phyloP scores from a whole-genome alignment of 2,888 invertebrate species.

The Drosophila heteroneura region DNA sequence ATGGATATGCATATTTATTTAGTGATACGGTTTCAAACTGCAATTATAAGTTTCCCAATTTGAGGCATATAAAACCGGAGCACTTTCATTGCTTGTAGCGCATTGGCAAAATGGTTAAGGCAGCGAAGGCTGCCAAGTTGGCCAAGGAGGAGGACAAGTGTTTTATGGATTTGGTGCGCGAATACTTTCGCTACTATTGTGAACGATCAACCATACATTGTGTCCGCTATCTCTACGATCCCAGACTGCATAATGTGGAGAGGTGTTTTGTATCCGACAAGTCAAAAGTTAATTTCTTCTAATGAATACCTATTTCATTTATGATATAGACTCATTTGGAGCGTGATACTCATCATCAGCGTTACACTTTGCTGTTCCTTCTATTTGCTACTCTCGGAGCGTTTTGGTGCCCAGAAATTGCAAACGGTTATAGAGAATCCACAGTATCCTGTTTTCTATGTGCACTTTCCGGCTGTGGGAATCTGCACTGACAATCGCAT shows the following conservation, averaged over 20 bases:
- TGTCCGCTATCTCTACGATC: conserved; percentile 81
- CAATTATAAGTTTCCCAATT: conserved; percentile 36
- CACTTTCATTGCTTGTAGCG: not conserved
- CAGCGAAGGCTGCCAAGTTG: not conserved
- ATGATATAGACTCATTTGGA: conserved; percentile 77
- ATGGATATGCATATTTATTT: conserved; percentile 45
- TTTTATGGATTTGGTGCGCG: conserved; percentile 61
- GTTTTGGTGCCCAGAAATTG: conserved; percentile 75
- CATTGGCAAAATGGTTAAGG: conserved; percentile 46
- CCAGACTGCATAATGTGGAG: conserved; percentile 75
- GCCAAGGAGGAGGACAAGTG: conserved; percentile 22
- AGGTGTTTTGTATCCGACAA: conserved; percentile 57
- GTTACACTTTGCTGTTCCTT: conserved; percentile 67
- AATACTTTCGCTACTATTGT: conserved; percentile 81
- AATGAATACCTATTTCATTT: not conserved
- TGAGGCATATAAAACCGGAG: conserved; percentile 25
- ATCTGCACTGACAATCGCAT: conserved; percentile 83
- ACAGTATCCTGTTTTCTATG: conserved; percentile 82
- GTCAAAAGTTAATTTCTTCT: too few relatives aligned
- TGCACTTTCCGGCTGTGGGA: conserved; percentile 83
- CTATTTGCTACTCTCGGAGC: conserved; percentile 71
- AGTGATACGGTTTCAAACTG: not conserved
- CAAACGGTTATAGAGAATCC: conserved; percentile 84
- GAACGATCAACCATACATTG: conserved; percentile 83
- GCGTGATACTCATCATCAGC: conserved; percentile 71